A percentile compares a stretch with the other conserved stretches of the same genome.
Conservation (phyloP, 2,113 vertebrate genomes). For the Bostrychus sinensis region DNA sequence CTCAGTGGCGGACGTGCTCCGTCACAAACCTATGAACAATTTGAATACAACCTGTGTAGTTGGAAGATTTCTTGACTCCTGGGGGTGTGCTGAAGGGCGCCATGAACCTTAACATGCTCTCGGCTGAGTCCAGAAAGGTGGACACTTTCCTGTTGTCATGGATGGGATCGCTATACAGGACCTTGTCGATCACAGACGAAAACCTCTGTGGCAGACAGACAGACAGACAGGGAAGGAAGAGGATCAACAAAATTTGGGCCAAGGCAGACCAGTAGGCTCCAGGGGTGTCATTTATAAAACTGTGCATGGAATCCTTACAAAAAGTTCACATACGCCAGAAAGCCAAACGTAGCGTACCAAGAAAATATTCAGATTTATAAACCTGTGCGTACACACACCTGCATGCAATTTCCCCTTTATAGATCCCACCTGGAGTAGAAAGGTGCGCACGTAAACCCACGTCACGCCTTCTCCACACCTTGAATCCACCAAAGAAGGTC, state of each 20-base stretch:
- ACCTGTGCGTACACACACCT: too few species aligned
- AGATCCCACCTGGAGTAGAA: too few species aligned
- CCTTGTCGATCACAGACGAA: slow-evolving; percentile 47
- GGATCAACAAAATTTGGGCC: slow-evolving; percentile 4
- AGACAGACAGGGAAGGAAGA: slow-evolving; percentile 8
- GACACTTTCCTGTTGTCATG: slow-evolving; percentile 54
- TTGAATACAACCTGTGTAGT: slow-evolving; percentile 55
- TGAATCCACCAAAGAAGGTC: too few species aligned
- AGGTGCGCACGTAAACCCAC: too few species aligned
- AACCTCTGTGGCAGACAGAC: slow-evolving; percentile 51
- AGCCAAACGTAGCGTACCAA: too few species aligned
- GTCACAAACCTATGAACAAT: background rate
- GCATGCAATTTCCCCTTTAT: too few species aligned
- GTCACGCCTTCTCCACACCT: too few species aligned
- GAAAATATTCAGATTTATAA: too few species aligned
- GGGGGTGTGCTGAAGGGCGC: slow-evolving; percentile 35
- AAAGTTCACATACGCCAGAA: too few species aligned
- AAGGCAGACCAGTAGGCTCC: slow-evolving; percentile 42
- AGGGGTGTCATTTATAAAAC: too few species aligned
- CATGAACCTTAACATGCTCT: slow-evolving; percentile 51
- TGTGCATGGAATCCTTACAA: too few species aligned
- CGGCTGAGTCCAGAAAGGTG: slow-evolving; percentile 56
- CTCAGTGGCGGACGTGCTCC: too few species aligned
- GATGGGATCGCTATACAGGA: slow-evolving; percentile 45
- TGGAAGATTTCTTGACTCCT: background rate